Conservation (phyloP, 2,113 vertebrate species). For the Erythrocercus mccallii region DNA sequence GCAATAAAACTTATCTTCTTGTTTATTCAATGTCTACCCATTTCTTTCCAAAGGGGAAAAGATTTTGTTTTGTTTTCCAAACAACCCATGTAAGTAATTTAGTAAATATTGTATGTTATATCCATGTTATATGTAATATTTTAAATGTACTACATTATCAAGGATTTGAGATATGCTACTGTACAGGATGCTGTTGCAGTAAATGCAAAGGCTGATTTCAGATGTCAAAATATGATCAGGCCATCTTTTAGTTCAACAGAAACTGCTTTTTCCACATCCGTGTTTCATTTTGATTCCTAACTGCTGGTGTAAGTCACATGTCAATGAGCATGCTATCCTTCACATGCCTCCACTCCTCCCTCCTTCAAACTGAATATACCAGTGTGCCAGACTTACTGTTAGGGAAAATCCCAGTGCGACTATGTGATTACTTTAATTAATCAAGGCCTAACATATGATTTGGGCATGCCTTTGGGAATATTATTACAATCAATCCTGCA, state of each 20-base stretch:
- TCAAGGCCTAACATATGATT: neutral
- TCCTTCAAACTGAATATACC: neutral
- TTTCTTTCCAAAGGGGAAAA: neutral
- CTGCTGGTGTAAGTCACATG: neutral
- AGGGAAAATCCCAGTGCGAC: neutral
- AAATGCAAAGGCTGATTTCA: neutral
- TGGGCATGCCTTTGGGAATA: slow-evolving; percentile 18
- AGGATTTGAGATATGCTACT: neutral
- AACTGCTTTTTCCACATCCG: neutral
- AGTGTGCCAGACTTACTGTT: neutral
- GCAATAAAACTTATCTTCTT: neutral
- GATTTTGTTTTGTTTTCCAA: neutral
- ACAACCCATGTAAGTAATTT: neutral
- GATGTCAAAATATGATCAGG: neutral
- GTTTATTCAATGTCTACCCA: neutral
- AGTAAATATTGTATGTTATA: neutral
- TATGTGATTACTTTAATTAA: slow-evolving; percentile 24
- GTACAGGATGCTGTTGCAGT: neutral
- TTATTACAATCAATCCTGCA: neutral
- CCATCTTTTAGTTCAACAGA: neutral
- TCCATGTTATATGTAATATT: neutral
- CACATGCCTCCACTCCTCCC: neutral
- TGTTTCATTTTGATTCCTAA: neutral
- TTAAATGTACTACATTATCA: neutral
- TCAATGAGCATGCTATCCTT: neutral